Conservation (phyloP, 2,888 invertebrate species). For the Parnassius orleans region DNA sequence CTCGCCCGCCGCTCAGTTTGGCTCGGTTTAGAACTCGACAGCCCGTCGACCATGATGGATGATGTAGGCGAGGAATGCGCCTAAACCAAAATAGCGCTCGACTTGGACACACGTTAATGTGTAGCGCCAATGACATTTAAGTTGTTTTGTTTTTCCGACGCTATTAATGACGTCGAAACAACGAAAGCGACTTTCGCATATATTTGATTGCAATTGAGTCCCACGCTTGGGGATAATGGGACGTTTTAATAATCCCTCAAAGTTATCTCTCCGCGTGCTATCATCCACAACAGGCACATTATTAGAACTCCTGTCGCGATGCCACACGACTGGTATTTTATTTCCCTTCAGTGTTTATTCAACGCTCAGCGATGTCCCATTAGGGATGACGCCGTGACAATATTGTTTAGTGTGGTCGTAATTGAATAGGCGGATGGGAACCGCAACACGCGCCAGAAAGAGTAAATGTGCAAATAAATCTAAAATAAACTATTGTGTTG, state of each 20-base stretch:
- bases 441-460: conserved; percentile 64
- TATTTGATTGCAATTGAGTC: conserved; percentile 39
- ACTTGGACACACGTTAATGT: conserved; percentile 31
- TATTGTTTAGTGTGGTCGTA: conserved; percentile 63
- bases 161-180: conserved; percentile 34
- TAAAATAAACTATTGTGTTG: conserved; percentile 62
- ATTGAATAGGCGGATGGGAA: conserved; percentile 76
- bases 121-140: conserved; percentile 28
- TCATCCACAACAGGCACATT: conserved; percentile 51
- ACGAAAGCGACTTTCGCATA: conserved; percentile 26
- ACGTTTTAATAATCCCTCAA: conserved; percentile 56
- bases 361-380: conserved; percentile 68
- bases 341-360: conserved; percentile 64
- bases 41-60: conserved; percentile 61
- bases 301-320: conserved; percentile 70
- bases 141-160: conserved; percentile 40
- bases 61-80: conserved; percentile 33
- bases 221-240: conserved; percentile 46
- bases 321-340: conserved; percentile 71
- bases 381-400: conserved; percentile 70
- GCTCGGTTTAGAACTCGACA: conserved; percentile 68
- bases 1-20: conserved; percentile 47
- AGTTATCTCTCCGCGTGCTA: conserved; percentile 51
- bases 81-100: conserved; percentile 34
- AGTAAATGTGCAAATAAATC: conserved; percentile 65